Percentiles rank a stretch among this genome's conserved stretches.
Evolutionary conservation across 2,888 invertebrate genomes (phyloP).

Genomic region (Tyria jacobaeae): DNA sequence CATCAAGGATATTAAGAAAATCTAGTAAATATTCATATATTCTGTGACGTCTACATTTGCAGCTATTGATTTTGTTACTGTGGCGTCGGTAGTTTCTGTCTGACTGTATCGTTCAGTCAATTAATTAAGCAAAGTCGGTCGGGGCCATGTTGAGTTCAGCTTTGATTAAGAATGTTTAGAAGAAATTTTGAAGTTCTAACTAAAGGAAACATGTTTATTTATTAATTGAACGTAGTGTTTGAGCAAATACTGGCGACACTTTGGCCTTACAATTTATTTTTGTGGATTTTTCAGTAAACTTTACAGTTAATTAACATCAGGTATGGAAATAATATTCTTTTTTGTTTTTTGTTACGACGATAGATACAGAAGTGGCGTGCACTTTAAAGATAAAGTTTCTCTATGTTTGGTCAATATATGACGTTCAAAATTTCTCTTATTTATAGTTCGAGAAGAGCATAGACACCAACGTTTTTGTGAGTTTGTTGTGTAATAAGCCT

Average conservation of each 20-base stretch:
- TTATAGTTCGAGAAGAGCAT: too few species aligned
- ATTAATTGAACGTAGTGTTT: too few species aligned
- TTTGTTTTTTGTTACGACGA: too few species aligned
- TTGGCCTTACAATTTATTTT: not conserved
- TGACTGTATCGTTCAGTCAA: constrained; percentile 3
- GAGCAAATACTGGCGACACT: not conserved
- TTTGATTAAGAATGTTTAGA: not conserved
- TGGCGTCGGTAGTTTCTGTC: not conserved
- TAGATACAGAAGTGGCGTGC: too few species aligned
- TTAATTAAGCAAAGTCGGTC: not conserved
- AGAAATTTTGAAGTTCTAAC: not conserved
- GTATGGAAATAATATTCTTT: too few species aligned
- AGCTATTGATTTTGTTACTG: not conserved
- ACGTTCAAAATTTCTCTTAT: too few species aligned
- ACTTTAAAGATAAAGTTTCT: too few species aligned
- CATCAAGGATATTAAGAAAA: too few species aligned
- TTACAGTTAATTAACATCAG: too few species aligned
- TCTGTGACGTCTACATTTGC: not conserved
- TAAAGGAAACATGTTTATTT: not conserved
- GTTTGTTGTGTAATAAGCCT: too few species aligned
- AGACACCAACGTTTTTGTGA: too few species aligned
- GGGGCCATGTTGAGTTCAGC: not conserved
- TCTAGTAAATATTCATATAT: not conserved
- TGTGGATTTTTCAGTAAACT: not conserved
- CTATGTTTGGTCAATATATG: too few species aligned